Conservation (phyloP, 2,888 invertebrate genomes). For the Eupithecia abbreviata region DNA sequence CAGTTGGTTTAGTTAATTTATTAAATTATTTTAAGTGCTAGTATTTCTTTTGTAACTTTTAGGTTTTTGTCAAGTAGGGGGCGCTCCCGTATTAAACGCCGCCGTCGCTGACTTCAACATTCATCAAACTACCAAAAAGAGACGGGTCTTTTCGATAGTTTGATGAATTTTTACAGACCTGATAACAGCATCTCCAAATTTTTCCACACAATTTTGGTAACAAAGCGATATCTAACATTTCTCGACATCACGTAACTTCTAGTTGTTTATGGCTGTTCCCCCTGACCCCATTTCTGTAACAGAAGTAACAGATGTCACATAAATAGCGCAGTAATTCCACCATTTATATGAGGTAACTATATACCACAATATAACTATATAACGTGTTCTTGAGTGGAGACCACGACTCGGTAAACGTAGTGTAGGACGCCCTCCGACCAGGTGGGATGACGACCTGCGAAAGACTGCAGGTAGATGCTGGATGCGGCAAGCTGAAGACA, state of each 20-base stretch:
- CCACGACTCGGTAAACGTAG: too few species aligned
- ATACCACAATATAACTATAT: too few species aligned
- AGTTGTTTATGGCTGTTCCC: constrained; percentile 44
- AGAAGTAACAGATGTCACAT: constrained; percentile 49
- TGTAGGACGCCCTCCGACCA: too few species aligned
- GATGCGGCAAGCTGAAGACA: too few species aligned
- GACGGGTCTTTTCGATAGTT: too few species aligned
- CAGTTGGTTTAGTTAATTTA: too few species aligned
- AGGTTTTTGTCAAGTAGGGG: not conserved
- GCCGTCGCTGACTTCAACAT: not conserved
- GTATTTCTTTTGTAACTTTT: not conserved
- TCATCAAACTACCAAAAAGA: not conserved
- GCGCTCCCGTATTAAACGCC: too few species aligned
- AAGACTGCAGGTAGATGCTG: too few species aligned
- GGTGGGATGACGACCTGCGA: too few species aligned
- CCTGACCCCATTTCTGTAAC: constrained; percentile 43
- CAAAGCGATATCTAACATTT: constrained; percentile 30
- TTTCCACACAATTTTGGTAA: constrained; percentile 34
- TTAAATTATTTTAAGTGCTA: too few species aligned
- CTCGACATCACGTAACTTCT: constrained; percentile 41
- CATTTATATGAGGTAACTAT: constrained; percentile 40
- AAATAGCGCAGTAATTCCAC: constrained; percentile 45
- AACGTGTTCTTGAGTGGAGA: too few species aligned
- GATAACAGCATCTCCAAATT: constrained; percentile 29
- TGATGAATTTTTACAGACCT: not conserved